phyloP scores from a whole-genome alignment of 1,140 invertebrate species.

The Oreohelix idahoensis region DNA sequence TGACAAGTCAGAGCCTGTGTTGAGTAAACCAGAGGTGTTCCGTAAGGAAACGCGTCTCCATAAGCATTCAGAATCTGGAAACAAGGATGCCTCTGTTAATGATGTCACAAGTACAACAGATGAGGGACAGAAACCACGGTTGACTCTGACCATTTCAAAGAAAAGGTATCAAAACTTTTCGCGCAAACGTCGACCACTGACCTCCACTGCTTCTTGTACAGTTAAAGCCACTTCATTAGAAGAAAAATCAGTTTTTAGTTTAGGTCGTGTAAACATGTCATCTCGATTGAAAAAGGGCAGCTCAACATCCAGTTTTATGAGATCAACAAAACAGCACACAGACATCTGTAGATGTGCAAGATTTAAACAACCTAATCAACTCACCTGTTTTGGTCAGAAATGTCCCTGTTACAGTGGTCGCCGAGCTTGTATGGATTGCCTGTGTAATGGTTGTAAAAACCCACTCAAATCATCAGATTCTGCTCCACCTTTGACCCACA shows the following conservation, averaged over 20 bases:
- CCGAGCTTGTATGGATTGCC: conserved; percentile 87
- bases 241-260: background rate
- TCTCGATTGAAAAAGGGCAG: background rate
- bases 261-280: background rate
- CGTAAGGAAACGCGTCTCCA: conserved; percentile 32
- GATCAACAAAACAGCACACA: background rate
- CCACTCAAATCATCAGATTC: conserved; percentile 73
- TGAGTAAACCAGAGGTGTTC: background rate
- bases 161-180: conserved; percentile 26
- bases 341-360: conserved; percentile 88
- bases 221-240: background rate
- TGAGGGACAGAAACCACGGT: conserved; percentile 9
- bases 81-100: background rate
- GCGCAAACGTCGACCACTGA: background rate
- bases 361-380: conserved; percentile 88
- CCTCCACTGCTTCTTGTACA: background rate
- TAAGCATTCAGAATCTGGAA: background rate
- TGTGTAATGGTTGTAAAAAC: conserved; percentile 92
- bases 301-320: background rate
- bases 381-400: conserved; percentile 92
- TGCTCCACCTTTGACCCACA: conserved; percentile 36
- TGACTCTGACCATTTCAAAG: conserved; percentile 36
- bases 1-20: conserved; percentile 1
- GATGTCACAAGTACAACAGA: conserved; percentile 6
- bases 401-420: conserved; percentile 92